Evolutionary conservation across 1,140 invertebrate species (phyloP).

Genomic region (Cryptotermes secundus): DNA sequence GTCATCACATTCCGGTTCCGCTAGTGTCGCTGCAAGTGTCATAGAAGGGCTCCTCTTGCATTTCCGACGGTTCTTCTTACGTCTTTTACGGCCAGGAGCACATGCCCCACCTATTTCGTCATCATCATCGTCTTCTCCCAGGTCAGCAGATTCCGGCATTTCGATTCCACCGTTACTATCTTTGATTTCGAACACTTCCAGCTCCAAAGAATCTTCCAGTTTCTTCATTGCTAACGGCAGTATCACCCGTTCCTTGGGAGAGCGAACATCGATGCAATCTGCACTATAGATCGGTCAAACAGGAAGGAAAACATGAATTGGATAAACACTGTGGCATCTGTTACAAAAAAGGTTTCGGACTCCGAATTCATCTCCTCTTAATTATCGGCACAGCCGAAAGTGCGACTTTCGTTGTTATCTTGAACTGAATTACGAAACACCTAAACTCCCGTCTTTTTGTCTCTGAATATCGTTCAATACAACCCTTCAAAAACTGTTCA

Average conservation of each 20-base stretch:
- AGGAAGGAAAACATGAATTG: neutral
- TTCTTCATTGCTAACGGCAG: neutral
- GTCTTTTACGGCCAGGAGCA: conserved; percentile 37
- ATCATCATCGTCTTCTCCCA: conserved; percentile 27
- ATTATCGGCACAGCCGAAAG: no score
- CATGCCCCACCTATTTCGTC: conserved; percentile 20
- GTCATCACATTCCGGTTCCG: conserved; percentile 46
- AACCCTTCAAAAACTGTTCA: neutral
- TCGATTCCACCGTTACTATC: conserved; percentile 31
- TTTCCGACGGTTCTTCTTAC: conserved; percentile 47
- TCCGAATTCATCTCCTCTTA: no score
- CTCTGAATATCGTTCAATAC: neutral
- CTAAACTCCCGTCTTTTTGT: neutral
- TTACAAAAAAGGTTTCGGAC: neutral
- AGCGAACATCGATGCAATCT: neutral
- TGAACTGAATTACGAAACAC: no score
- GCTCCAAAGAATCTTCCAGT: neutral
- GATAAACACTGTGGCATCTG: neutral
- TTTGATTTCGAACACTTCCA: conserved; percentile 25
- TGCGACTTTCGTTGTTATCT: no score
- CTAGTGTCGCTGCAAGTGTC: conserved; percentile 41
- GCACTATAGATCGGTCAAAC: neutral
- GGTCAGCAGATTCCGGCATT: conserved; percentile 33
- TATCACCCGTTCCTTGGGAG: neutral
- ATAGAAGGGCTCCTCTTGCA: conserved; percentile 38